Evolutionary conservation across 2,888 invertebrate genomes (phyloP), one percentile per base, ranked within the genome.

Genomic region (Crossocerus cetratus): DNA sequence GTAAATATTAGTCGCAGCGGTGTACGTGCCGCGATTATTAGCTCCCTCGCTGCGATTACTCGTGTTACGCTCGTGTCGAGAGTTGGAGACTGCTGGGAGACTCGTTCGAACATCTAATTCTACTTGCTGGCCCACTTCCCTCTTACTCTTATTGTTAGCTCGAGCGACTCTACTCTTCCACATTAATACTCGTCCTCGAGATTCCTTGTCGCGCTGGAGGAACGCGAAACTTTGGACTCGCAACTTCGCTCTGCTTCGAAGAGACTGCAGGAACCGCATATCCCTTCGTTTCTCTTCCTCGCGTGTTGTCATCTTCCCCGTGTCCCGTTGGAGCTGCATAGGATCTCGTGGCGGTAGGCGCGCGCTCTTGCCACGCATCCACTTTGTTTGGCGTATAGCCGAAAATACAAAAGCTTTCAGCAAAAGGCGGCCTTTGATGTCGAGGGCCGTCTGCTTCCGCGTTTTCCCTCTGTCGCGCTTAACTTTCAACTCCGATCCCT

Each of bases 361-460:
- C 5, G 0, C 32, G 32, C 5, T 4, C 45, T 45, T 62, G 54
- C 60, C 42, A 63, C 43, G 58, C 21, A 23, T 3, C 65, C 64
- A 59, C 74, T 66, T 76, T 76, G 70, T 74, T 76, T 77, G 69
- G 62, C 64, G 60, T 57, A 61, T 66, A 61, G 72, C 77, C 76
- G 71, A 76, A 74, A 72, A 73, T 77, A 76, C 75, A 74, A 71
- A 73, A 81, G 78, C 77, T 73, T 72, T 68, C 76, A 59, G 61
- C 70, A 56, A 58, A 21, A 32, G 14, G 13, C 43, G 44, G 60
- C 59, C 66, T 60, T 43, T 20, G 21, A 16, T 23, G 20, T 18
- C 54, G 20, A 18, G 32, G 32, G 32, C 32, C n/a, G 18, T 22
- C 45, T 45, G 23, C 21, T 45, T 21, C n/a, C 21, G 18, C 5